Base-by-base conservation (phyloP, 2,113 vertebrate species). In the Sciurus niger region DNA sequence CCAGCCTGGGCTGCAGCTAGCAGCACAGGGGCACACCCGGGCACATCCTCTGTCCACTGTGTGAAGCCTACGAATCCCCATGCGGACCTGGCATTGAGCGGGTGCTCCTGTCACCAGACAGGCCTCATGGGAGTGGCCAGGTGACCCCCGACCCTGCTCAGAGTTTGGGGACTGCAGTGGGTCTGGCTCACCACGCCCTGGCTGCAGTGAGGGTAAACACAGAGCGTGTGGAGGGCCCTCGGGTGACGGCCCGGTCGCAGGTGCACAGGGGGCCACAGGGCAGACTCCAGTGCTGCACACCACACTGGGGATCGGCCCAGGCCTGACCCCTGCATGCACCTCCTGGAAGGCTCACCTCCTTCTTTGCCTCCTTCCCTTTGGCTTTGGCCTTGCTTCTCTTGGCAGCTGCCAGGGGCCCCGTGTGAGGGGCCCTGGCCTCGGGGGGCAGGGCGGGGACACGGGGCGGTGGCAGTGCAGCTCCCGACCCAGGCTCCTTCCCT, bases 341-440 rank as follows among this genome's bases (percentile, higher is more conserved):
- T 3, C 22, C 0, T 0, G 11, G 2, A 48, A 51, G 16, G 17
- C 98, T 98, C 97, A 99, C 99, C 99, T 99, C 99, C 95, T 99
- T 99, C 97, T 99, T 99, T 78, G 99, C 98, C 97, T 99, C 99
- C 98, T 99, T 99, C 97, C 98, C 97, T 97, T 99, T 99, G 97
- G 98, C 98, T 95, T 99, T 99, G 94, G 98, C 96, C 98, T 99
- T 99, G 98, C 95, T 99, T 97, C 99, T 99, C 98, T 98, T 99
- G 65, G 98, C 97, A 3, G 99, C 97, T 65, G 99, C 98, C 91
- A 99, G 95, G 40, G 99, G 97, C 84, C 51, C 97, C 0, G 98
- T 96, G 37, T 98, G 98, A 28, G 98, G 95, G 32, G 98, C 96
- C 40, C 98, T 98, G 96, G 97, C 93, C 30, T 99, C 99, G 1